These are phyloP conservation scores for Eilema sororculum DNA, from an alignment of 2,888 invertebrate species.

Conservation along the genomic window DNA sequence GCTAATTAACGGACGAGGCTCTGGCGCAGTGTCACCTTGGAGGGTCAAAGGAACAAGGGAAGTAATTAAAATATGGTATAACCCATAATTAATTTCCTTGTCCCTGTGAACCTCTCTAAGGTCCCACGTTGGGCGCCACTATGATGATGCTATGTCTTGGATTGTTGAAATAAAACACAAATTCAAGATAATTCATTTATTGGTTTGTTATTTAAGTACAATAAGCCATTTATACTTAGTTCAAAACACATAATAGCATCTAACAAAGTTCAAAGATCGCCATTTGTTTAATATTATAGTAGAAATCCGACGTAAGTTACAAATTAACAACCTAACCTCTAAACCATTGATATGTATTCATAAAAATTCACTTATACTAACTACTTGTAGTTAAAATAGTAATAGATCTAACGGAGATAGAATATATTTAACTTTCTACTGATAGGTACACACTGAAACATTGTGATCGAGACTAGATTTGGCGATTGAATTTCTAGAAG, in stretches of 20 bases:
- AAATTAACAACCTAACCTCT: constrained; percentile 60
- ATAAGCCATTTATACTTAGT: constrained; percentile 81
- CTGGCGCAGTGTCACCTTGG: too few species aligned
- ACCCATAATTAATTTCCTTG: too few species aligned
- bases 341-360: constrained; percentile 51
- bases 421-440: constrained; percentile 50
- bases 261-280: constrained; percentile 74
- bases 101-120: too few species aligned
- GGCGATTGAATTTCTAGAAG: constrained; percentile 54
- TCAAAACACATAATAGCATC: constrained; percentile 73
- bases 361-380: constrained; percentile 58
- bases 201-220: constrained; percentile 80
- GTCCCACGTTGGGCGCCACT: too few species aligned
- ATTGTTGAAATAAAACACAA: constrained; percentile 70
- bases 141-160: not conserved
- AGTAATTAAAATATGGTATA: too few species aligned
- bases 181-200: constrained; percentile 82
- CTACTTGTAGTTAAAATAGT: constrained; percentile 60
- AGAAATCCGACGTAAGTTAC: constrained; percentile 81
- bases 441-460: constrained; percentile 60
- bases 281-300: constrained; percentile 60
- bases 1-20: too few species aligned
- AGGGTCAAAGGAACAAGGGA: too few species aligned
- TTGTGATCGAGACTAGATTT: constrained; percentile 55
- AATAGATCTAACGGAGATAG: constrained; percentile 51